These are phyloP conservation scores for Leucophenga varia DNA, from an alignment of 1,140 invertebrate species.

Conservation along the genomic window DNA sequence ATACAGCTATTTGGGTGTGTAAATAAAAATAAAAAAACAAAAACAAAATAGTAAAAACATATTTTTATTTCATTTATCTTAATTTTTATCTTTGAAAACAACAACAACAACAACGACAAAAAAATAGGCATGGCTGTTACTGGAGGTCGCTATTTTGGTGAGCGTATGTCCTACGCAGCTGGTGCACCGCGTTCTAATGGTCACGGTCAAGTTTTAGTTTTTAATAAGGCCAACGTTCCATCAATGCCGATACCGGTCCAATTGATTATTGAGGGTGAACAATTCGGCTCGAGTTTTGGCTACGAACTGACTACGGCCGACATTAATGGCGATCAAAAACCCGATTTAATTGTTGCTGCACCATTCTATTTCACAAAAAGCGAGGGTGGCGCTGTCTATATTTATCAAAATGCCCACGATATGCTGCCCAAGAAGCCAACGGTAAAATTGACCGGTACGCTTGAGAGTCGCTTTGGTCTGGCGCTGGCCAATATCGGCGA, in stretches of 20 bases:
- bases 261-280: conserved; percentile 74
- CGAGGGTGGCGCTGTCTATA: conserved; percentile 85
- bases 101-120: too few relatives aligned
- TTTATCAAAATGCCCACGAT: conserved; percentile 72
- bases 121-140: conserved; percentile 76
- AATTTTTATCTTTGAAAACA: too few relatives aligned
- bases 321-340: conserved; percentile 83
- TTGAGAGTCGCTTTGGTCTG: conserved; percentile 83
- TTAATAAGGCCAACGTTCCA: conserved; percentile 66
- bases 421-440: conserved; percentile 61
- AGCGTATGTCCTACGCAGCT: conserved; percentile 71
- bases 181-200: conserved; percentile 84
- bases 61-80: too few relatives aligned
- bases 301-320: conserved; percentile 83
- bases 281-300: conserved; percentile 86
- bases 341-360: conserved; percentile 86
- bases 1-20: conserved; percentile 83
- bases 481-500: conserved; percentile 84
- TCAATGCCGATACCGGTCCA: conserved; percentile 65
- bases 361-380: conserved; percentile 85
- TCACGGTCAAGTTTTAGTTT: conserved; percentile 83
- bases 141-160: conserved; percentile 74
- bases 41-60: background rate
- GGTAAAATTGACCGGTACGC: conserved; percentile 68
- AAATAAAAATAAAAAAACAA: background rate